Evolutionary conservation across 2,797 vertebrate genomes (phyloP).

Genomic region (Rhincodon typus): DNA sequence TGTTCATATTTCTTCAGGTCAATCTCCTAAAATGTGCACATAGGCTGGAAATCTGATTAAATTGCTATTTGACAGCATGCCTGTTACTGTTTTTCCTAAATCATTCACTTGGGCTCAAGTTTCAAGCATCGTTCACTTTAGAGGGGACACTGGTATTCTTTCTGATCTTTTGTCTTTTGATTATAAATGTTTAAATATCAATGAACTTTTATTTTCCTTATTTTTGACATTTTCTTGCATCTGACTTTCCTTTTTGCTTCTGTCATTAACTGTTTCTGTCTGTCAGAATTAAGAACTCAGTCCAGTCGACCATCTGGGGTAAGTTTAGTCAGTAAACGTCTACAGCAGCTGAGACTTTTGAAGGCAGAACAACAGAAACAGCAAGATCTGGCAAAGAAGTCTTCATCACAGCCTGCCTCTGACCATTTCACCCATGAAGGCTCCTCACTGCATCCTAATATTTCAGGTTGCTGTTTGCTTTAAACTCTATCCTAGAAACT

Average conservation of each 20-base stretch:
- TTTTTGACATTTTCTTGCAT: conserved; percentile 42
- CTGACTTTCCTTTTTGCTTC: conserved; percentile 43
- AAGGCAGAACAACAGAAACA: conserved; percentile 85
- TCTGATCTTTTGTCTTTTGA: conserved; percentile 29
- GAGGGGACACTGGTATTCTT: conserved; percentile 14
- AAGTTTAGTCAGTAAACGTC: conserved; percentile 96
- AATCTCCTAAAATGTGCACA: not conserved
- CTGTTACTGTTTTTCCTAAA: not conserved
- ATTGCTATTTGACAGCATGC: not conserved
- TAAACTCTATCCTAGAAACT: conserved; percentile 20
- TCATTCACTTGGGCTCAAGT: not conserved
- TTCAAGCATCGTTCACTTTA: not conserved
- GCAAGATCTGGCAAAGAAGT: conserved; percentile 64
- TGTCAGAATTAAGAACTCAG: conserved; percentile 75
- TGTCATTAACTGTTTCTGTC: conserved; percentile 55
- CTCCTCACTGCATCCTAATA: conserved; percentile 58
- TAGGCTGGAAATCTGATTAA: not conserved
- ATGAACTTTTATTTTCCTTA: conserved; percentile 8
- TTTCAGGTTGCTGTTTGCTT: conserved; percentile 68
- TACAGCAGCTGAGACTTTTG: conserved; percentile 84
- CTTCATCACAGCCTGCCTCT: conserved; percentile 55
- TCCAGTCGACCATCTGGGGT: conserved; percentile 62
- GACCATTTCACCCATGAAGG: conserved; percentile 64
- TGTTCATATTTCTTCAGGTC: not conserved
- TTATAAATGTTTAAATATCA: conserved; percentile 27